Conservation (phyloP, 2,888 invertebrate genomes). For the Drosophila antonietae region DNA sequence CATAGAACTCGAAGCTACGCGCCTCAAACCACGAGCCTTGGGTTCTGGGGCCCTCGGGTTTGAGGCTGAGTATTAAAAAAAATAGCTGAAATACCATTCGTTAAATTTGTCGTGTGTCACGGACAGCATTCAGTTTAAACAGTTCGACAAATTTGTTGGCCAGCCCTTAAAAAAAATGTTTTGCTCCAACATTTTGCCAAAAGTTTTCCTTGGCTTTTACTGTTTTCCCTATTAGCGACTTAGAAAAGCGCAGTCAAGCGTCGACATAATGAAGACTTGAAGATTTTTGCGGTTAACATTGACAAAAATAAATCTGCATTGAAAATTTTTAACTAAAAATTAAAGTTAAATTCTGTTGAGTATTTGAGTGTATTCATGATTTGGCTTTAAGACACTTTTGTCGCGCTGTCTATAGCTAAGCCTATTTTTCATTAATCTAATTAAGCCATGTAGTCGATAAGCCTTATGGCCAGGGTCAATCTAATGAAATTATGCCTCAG, state of each 20-base stretch:
- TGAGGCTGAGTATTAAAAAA: conserved; percentile 1
- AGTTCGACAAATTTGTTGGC: conserved; percentile 33
- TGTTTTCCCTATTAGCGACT: conserved; percentile 23
- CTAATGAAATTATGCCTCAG: conserved; percentile 66
- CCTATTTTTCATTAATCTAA: conserved; percentile 69
- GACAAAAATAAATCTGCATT: neutral
- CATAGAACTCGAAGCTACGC: neutral
- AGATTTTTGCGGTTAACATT: conserved; percentile 23
- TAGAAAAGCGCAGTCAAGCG: conserved; percentile 27
- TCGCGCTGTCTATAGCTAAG: conserved; percentile 26
- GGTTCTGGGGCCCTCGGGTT: neutral
- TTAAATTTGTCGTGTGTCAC: conserved; percentile 64
- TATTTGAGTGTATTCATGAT: conserved; percentile 6
- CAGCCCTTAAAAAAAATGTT: conserved; percentile 4
- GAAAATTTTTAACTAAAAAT: neutral
- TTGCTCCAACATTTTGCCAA: neutral
- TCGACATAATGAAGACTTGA: conserved; percentile 40
- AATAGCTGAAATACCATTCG: conserved; percentile 1
- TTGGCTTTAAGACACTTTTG: conserved; percentile 27
- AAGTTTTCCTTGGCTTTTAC: conserved; percentile 16
- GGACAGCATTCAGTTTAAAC: conserved; percentile 44
- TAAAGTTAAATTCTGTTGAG: neutral
- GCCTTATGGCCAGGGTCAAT: conserved; percentile 49
- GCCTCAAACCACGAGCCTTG: neutral
- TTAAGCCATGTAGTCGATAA: conserved; percentile 43